These are phyloP conservation scores for Toxostoma redivivum DNA, from an alignment of 2,113 vertebrate genomes.

Conservation along the genomic window DNA sequence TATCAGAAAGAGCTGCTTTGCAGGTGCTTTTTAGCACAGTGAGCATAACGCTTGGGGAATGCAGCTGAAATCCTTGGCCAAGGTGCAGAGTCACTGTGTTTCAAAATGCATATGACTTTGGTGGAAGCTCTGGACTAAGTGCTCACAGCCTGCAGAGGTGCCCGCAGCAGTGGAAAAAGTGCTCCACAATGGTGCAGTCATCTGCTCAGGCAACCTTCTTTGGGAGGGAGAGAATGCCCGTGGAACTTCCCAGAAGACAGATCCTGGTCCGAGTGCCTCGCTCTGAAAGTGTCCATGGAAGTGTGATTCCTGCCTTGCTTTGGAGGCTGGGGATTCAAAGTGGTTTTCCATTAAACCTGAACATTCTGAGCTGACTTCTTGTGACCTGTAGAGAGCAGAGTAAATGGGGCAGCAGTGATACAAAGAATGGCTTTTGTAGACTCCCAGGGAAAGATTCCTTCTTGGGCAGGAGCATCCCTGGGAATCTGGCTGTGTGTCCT, in stretches of 20 bases:
- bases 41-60: not conserved
- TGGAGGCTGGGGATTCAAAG: not conserved
- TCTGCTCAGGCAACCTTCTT: not conserved
- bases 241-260: not conserved
- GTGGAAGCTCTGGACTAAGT: not conserved
- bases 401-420: not conserved
- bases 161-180: not conserved
- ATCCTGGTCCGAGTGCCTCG: accelerated
- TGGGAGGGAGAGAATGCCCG: not conserved
- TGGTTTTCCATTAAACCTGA: not conserved
- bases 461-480: not conserved
- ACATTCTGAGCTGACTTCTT: not conserved
- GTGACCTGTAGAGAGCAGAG: not conserved
- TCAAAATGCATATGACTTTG: slow-evolving; percentile 47
- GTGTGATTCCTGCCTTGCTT: accelerated
- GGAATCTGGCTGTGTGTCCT: not conserved
- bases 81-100: slow-evolving; percentile 52
- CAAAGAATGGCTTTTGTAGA: not conserved
- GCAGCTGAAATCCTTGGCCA: slow-evolving; percentile 20
- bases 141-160: not conserved
- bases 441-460: not conserved
- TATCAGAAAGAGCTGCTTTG: slow-evolving; percentile 27
- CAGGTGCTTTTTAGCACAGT: slow-evolving; percentile 30
- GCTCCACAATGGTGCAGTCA: slow-evolving; percentile 19
- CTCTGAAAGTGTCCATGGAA: not conserved